phyloP scores from a whole-genome alignment of 2,888 invertebrate species.

The Dasysyrphus albostriatus region DNA sequence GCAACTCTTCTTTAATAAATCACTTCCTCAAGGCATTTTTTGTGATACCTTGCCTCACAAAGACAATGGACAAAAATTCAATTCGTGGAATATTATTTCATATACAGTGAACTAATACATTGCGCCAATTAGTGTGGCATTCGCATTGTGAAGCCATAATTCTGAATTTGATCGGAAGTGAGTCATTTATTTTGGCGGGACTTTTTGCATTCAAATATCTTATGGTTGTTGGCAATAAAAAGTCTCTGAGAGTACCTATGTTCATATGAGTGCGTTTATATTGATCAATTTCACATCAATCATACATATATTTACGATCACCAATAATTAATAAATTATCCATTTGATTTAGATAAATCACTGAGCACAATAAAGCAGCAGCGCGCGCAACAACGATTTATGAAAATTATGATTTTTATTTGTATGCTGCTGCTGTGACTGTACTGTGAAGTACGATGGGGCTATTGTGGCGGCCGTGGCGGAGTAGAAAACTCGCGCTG shows the following conservation, averaged over 20 bases:
- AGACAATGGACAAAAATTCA: background rate
- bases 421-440: background rate
- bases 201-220: slow-evolving; percentile 2
- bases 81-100: background rate
- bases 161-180: background rate
- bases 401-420: slow-evolving; percentile 58
- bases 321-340: slow-evolving; percentile 72
- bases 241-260: background rate
- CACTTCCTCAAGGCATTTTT: background rate
- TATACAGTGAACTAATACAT: background rate
- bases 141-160: background rate
- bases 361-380: slow-evolving; percentile 53
- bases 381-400: slow-evolving; percentile 32
- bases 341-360: slow-evolving; percentile 71
- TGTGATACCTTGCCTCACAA: background rate
- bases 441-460: background rate
- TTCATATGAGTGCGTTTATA: background rate
- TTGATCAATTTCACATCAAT: slow-evolving; percentile 56
- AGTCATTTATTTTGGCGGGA: background rate
- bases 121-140: background rate
- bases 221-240: background rate
- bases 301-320: slow-evolving; percentile 70
- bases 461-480: background rate
- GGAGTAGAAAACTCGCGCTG: slow-evolving; percentile 21
- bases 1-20: background rate